These are phyloP conservation scores for Phrynocephalus forsythii DNA, from an alignment of 2,797 vertebrate genomes.

Conservation along the genomic window DNA sequence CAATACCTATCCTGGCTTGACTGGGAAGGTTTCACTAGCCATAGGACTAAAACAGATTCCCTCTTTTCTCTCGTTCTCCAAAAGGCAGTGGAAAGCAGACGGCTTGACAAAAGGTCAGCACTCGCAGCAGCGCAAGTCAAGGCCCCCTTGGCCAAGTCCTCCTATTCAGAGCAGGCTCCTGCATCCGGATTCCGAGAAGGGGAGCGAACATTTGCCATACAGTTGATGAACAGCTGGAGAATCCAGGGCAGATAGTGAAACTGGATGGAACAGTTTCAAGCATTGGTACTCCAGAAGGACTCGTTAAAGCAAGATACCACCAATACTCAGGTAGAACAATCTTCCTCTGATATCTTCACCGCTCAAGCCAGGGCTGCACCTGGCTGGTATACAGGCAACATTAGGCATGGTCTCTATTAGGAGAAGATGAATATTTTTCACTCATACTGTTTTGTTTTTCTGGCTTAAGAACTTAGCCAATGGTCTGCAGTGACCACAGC, in stretches of 20 bases:
- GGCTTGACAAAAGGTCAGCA: not conserved
- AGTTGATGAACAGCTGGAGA: not conserved
- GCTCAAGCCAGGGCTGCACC: not conserved
- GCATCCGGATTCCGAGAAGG: not conserved
- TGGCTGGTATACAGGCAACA: not conserved
- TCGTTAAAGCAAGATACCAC: not conserved
- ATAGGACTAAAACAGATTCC: not conserved
- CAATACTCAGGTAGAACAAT: not conserved
- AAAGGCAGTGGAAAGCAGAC: not conserved
- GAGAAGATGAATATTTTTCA: not conserved
- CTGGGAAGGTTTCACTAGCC: not conserved
- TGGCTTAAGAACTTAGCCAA: too few species aligned
- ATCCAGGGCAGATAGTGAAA: not conserved
- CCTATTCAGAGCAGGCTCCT: not conserved
- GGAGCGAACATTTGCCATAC: slow-evolving; percentile 1
- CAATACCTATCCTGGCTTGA: not conserved
- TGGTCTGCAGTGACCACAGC: too few species aligned
- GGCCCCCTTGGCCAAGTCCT: not conserved
- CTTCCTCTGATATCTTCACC: not conserved
- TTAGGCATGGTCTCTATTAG: not conserved
- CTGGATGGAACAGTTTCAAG: not conserved
- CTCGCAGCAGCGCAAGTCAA: not conserved
- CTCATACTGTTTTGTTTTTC: not conserved
- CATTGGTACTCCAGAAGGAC: not conserved
- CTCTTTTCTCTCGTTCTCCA: not conserved